Base-by-base conservation (phyloP, 2,113 vertebrate species). In the Choloepus hoffmanni region DNA sequence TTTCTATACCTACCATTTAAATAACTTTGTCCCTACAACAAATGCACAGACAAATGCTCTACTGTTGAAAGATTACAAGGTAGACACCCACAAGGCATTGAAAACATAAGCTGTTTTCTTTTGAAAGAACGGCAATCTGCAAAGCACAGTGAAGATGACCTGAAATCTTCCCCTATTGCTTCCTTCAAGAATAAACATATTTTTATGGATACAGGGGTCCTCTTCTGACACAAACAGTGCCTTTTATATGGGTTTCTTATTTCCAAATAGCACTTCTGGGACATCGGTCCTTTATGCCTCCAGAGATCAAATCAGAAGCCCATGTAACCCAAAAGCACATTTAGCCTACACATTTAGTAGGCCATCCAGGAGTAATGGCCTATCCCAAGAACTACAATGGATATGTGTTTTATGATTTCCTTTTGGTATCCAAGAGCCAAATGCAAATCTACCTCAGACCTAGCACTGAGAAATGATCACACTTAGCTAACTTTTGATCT, bases 281-380 rank as follows among this genome's bases (percentile, higher is more conserved):
- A 36, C 36, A 21, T 2, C 8, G 8, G 16, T 55, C 15, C n/a
- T 9, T 3, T 0, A 2, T n/a, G 33, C 9, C 30, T 73, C 50
- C 45, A 5, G 0, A 8, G 48, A 7, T 77, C 4, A 45, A 45
- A 11, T 55, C 26, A 86, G 55, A 65, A 82, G 15, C 53, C 70
- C 28, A 6, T 1, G n/a, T 28, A 43, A 88, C 3, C 43, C 19
- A 16, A 4, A 26, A 1, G 19, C 21, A 40, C 48, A 55, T n/a
- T 55, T n/a, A 62, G 14, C 36, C 36, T 36, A 36, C 36, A 36
- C 36, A 36, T 36, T 36, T 36, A 36, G 36, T 36, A 36, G 36
- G 36, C 36, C 15, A 28, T 74, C 13, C 55, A 43, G 67, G 26
- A 33, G 28, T 19, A 19, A 55, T 0, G 33, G 3, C 2, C 53